Percentiles rank a stretch among this genome's conserved stretches.
These are phyloP conservation scores for Magallana gigas DNA, from an alignment of 1,140 invertebrate species.

Conservation along the genomic window DNA sequence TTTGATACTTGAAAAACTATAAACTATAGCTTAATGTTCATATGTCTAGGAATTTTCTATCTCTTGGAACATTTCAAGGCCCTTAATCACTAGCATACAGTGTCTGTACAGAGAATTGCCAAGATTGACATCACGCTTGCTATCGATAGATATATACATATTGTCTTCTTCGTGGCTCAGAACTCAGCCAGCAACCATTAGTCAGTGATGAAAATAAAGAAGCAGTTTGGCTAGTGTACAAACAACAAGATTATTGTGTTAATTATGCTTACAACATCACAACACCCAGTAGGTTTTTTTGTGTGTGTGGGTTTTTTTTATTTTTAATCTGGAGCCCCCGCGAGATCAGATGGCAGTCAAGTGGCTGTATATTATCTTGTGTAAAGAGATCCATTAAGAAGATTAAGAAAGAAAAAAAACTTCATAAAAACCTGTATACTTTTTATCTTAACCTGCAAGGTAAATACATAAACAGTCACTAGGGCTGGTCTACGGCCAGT, in stretches of 20 bases:
- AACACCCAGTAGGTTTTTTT: neutral
- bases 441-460: slow-evolving; percentile 36
- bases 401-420: neutral
- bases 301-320: neutral
- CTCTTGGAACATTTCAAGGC: neutral
- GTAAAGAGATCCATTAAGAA: neutral
- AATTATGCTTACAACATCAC: neutral
- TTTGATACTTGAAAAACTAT: no score
- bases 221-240: neutral
- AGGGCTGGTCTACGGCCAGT: neutral
- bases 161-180: neutral
- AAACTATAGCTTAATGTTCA: no score
- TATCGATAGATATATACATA: no score
- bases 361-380: slow-evolving; percentile 13
- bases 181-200: neutral
- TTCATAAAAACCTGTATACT: slow-evolving; percentile 6
- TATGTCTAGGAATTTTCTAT: neutral
- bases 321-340: neutral
- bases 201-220: neutral
- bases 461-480: neutral
- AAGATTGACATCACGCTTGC: no score
- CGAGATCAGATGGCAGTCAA: neutral
- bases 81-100: neutral
- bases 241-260: slow-evolving; percentile 3
- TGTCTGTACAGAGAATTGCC: no score